Conservation (phyloP, 2,888 invertebrate species). For the Oligia fasciuncula region DNA sequence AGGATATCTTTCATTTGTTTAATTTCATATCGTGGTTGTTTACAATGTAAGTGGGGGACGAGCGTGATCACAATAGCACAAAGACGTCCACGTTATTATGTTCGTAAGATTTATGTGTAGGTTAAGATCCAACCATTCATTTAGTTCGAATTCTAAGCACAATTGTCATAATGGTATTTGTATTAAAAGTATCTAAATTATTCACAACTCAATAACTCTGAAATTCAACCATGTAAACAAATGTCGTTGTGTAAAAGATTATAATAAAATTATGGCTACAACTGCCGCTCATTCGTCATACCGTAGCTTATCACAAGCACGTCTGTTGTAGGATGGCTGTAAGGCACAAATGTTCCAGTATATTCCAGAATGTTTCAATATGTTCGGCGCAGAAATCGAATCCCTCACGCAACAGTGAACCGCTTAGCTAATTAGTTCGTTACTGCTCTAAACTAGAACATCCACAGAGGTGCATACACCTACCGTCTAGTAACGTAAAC, state of each 20-base stretch:
- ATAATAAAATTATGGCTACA: background rate
- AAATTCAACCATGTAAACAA: background rate
- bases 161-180: background rate
- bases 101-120: background rate
- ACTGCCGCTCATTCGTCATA: background rate
- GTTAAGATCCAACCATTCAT: background rate
- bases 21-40: background rate
- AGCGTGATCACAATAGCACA: background rate
- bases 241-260: too few relatives aligned
- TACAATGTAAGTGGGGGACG: background rate
- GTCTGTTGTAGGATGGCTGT: background rate
- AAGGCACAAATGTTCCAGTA: background rate
- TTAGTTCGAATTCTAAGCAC: background rate
- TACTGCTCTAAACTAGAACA: background rate
- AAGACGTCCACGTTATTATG: background rate
- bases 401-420: background rate
- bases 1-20: constrained; percentile 5
- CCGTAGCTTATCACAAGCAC: background rate
- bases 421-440: background rate
- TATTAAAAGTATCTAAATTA: background rate
- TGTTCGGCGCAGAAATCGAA: background rate
- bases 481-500: background rate
- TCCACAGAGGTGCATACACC: too few relatives aligned
- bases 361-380: background rate
- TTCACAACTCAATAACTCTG: background rate